These are phyloP conservation scores for Ifrita kowaldi DNA, from an alignment of 2,113 vertebrate genomes.

Conservation along the genomic window DNA sequence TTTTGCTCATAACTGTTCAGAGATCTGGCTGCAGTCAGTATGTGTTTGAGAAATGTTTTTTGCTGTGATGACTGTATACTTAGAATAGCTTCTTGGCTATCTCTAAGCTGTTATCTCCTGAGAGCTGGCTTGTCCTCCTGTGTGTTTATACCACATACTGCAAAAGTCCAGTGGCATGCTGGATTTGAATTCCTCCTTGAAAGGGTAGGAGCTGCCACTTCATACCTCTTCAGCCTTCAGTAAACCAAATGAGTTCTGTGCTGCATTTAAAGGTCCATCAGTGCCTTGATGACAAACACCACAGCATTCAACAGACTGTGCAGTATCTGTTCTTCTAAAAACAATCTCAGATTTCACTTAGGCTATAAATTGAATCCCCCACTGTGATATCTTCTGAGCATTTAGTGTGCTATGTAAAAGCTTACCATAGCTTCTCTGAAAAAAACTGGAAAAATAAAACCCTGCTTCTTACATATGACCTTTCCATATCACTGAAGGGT, in stretches of 20 bases:
- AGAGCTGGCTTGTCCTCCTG: background rate
- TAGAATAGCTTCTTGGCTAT: constrained; percentile 10
- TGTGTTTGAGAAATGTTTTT: background rate
- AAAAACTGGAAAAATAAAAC: constrained; percentile 43
- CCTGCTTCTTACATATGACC: constrained; percentile 15
- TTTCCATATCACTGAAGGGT: constrained; percentile 39
- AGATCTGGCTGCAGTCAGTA: background rate
- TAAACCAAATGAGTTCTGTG: background rate
- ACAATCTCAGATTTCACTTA: background rate
- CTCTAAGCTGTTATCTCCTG: background rate
- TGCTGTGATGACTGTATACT: background rate
- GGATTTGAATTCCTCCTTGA: background rate
- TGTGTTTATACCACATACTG: background rate
- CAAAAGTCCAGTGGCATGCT: background rate
- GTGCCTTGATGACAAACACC: background rate
- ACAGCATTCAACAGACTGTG: background rate
- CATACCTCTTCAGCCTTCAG: background rate
- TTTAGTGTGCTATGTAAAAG: constrained; percentile 12
- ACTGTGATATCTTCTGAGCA: background rate
- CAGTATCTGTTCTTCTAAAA: background rate
- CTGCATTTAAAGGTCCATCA: background rate
- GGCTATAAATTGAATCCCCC: background rate
- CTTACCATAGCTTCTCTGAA: constrained; percentile 14
- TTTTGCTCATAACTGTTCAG: background rate
- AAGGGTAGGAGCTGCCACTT: background rate